Evolutionary conservation across 2,113 vertebrate genomes (phyloP), one percentile per base, ranked within the genome.

Genomic region (Morone saxatilis): DNA sequence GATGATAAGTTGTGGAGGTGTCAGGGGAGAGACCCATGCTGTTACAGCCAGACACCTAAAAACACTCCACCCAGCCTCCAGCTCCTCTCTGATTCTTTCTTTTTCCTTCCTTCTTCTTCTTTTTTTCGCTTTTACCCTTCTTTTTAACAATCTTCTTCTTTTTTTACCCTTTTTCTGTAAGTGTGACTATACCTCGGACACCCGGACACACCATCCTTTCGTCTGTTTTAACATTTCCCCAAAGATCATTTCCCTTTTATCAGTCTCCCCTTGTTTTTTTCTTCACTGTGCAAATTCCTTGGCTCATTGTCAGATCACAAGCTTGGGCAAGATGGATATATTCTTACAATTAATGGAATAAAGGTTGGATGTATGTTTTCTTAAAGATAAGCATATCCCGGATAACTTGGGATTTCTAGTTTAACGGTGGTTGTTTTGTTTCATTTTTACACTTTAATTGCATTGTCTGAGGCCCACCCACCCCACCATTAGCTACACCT

Each of bases 1-100:
- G 91, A 92, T 91, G 93, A 94, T 95, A 93, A 93, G 91, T 89
- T 90, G 84, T 89, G 85, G 84, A 91, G 86, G 92, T 94, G 93
- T 94, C 92, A 89, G 86, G 90, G 91, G 89, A 92, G 92, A 90
- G 90, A 90, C 80, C 79, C 86, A 84, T 78, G 92, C 93, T 92
- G 91, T 90, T 93, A 91, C 90, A 90, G 90, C 84, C 89, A 91
- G 90, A 93, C 90, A 94, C 93, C 91, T 92, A 92, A 91, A 92
- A 93, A 90, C 90, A 92, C 86, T 82, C 71, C 89, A 80, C 89
- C 89, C 92, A 74, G 71, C 78, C 83, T 86, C 75, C 56, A 69
- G 50, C 81, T 87, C 74, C 78, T 81, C 78, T 81, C 78, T 70
- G 10, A 36, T 41, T 72, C 65, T 66, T 69, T 56, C 38, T 68